Conservation (phyloP, 2,888 invertebrate genomes). For the Luffia ferchaultella region DNA sequence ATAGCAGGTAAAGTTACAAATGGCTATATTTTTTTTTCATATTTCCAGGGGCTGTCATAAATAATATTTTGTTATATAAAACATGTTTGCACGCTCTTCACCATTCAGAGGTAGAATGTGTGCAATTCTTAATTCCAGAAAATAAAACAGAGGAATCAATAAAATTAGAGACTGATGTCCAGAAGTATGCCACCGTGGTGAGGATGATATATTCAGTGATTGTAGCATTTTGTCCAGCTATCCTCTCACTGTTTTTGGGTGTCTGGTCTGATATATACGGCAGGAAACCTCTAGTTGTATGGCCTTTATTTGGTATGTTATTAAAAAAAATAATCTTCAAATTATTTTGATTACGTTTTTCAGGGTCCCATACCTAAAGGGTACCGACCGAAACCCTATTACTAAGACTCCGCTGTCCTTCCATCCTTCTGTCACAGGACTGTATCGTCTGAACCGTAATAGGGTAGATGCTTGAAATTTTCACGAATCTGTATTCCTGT, state of each 20-base stretch:
- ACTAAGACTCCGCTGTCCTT: too few relatives aligned
- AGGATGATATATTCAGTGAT: conserved; percentile 69
- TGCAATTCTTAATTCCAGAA: conserved; percentile 43
- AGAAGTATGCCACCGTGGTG: conserved; percentile 72
- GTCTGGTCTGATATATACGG: conserved; percentile 86
- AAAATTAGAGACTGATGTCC: conserved; percentile 57
- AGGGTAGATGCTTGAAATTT: too few relatives aligned
- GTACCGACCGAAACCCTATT: too few relatives aligned
- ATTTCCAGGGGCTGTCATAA: conserved; percentile 63
- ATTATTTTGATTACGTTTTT: too few relatives aligned
- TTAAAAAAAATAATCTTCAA: too few relatives aligned
- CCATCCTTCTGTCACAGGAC: too few relatives aligned
- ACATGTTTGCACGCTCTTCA: conserved; percentile 70
- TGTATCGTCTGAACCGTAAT: too few relatives aligned
- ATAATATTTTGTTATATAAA: conserved; percentile 74
- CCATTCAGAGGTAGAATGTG: conserved; percentile 68
- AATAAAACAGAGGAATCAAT: conserved; percentile 59
- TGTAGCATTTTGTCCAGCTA: conserved; percentile 72
- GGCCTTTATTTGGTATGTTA: conserved; percentile 67
- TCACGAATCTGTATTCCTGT: too few relatives aligned
- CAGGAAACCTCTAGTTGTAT: conserved; percentile 73
- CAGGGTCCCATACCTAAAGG: too few relatives aligned
- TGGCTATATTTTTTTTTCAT: background rate
- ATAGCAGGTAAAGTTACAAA: too few relatives aligned
- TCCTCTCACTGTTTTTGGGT: conserved; percentile 76